A percentile compares a stretch with the other conserved stretches of the same genome.
These are phyloP conservation scores for Bufo bufo DNA, from an alignment of 2,113 vertebrate species.

Conservation along the genomic window DNA sequence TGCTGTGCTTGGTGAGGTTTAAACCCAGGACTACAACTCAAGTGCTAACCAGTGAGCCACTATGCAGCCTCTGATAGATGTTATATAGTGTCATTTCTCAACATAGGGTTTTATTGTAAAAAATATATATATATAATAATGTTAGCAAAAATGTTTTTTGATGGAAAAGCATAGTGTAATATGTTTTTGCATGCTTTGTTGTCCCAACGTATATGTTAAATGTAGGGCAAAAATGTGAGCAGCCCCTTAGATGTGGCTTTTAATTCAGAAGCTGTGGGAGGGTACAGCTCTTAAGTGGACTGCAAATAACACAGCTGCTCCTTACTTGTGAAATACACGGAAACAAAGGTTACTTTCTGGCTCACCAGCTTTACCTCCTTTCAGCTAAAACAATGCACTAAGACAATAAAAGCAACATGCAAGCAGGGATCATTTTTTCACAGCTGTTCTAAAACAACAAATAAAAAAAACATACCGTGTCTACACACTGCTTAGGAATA, in stretches of 20 bases:
- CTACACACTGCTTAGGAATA: constrained; percentile 18
- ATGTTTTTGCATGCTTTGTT: too few relatives aligned
- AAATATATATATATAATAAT: too few relatives aligned
- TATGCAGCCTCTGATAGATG: too few relatives aligned
- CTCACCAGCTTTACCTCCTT: constrained; percentile 39
- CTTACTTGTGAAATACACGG: constrained; percentile 60
- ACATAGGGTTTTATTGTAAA: too few relatives aligned
- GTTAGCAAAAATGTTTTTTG: too few relatives aligned
- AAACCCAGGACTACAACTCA: too few relatives aligned
- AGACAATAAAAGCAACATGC: constrained; percentile 22
- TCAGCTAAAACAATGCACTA: constrained; percentile 52
- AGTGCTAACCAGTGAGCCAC: too few relatives aligned
- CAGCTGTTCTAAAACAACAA: constrained; percentile 61
- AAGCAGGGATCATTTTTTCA: constrained; percentile 58
- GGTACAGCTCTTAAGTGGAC: constrained; percentile 21
- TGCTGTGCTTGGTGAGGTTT: too few relatives aligned
- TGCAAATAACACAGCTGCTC: constrained; percentile 59
- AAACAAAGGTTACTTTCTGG: constrained; percentile 61
- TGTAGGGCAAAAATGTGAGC: too few relatives aligned
- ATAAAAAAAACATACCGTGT: not conserved
- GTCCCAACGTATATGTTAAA: too few relatives aligned
- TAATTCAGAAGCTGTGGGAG: constrained; percentile 61
- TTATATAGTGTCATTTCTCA: too few relatives aligned
- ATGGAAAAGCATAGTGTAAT: too few relatives aligned
- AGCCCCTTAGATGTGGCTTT: constrained; percentile 39